phyloP scores from a whole-genome alignment of 2,888 invertebrate species.

The Pristionchus exspectatus region DNA sequence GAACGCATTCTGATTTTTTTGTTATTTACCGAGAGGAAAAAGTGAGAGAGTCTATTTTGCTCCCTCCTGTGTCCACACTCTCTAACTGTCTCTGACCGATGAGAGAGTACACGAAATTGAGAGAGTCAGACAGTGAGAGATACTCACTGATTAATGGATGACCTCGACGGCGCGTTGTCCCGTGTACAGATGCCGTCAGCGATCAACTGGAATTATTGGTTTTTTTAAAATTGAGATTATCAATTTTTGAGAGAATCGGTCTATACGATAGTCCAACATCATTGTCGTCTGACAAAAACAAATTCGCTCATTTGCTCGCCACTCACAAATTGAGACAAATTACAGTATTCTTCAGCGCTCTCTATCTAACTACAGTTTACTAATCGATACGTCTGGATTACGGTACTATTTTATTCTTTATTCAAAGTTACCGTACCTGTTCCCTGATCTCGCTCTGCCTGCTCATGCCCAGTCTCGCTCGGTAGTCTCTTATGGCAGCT shows the following conservation, averaged over 20 bases:
- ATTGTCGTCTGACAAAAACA: too few species aligned
- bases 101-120: neutral
- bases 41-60: too few species aligned
- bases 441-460: slow-evolving; percentile 77
- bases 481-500: slow-evolving; percentile 76
- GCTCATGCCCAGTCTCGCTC: slow-evolving; percentile 73
- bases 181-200: slow-evolving; percentile 73
- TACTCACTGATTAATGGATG: slow-evolving; percentile 76
- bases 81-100: too few species aligned
- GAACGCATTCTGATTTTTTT: too few species aligned
- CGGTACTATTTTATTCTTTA: neutral
- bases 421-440: slow-evolving; percentile 56
- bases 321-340: too few species aligned
- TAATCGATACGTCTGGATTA: neutral
- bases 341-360: too few species aligned
- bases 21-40: too few species aligned
- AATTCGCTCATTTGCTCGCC: too few species aligned
- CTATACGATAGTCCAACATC: too few species aligned
- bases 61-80: too few species aligned
- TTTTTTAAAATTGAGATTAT: neutral
- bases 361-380: neutral
- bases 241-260: too few species aligned
- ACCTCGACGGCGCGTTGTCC: slow-evolving; percentile 76
- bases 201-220: slow-evolving; percentile 63
- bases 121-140: neutral